Conservation (phyloP, 92 coral and sea anemone genomes). For the Heliopora coerulea region DNA sequence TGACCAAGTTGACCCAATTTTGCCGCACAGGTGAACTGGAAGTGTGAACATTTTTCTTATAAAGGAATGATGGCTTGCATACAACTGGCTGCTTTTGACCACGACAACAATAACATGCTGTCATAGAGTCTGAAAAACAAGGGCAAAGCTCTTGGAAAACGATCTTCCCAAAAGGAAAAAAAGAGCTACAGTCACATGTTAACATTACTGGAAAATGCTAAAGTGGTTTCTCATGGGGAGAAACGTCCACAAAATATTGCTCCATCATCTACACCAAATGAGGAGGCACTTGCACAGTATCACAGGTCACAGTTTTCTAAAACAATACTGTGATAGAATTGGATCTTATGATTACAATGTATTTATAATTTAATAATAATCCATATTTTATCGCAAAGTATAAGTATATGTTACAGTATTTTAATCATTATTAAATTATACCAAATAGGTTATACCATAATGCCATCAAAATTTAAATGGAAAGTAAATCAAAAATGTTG, state of each 20-base stretch:
- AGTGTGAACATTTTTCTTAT: constrained; percentile 52
- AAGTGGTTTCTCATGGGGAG: constrained; percentile 29
- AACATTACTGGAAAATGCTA: constrained; percentile 39
- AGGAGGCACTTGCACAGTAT: constrained; percentile 29
- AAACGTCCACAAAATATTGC: constrained; percentile 44
- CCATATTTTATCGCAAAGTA: too few relatives aligned
- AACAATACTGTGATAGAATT: too few relatives aligned
- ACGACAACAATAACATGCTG: constrained; percentile 59
- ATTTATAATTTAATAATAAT: too few relatives aligned
- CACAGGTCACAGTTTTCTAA: too few relatives aligned
- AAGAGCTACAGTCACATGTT: constrained; percentile 9
- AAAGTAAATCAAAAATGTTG: too few relatives aligned
- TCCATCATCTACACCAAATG: constrained; percentile 35
- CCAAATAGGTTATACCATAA: too few relatives aligned
- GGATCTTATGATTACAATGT: too few relatives aligned
- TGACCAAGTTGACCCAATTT: constrained; percentile 50
- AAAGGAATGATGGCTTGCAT: constrained; percentile 53
- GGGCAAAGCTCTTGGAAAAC: constrained; percentile 7
- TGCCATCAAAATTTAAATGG: too few relatives aligned
- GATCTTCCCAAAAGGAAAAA: constrained; percentile 32
- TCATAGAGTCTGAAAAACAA: constrained; percentile 39
- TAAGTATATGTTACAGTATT: too few relatives aligned
- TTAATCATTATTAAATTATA: too few relatives aligned
- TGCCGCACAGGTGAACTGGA: constrained; percentile 52
- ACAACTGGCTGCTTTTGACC: constrained; percentile 59